Percentiles rank a stretch among this genome's conserved stretches.
phyloP scores from a whole-genome alignment of 2,888 invertebrate genomes.

The Halocaridina rubra region DNA sequence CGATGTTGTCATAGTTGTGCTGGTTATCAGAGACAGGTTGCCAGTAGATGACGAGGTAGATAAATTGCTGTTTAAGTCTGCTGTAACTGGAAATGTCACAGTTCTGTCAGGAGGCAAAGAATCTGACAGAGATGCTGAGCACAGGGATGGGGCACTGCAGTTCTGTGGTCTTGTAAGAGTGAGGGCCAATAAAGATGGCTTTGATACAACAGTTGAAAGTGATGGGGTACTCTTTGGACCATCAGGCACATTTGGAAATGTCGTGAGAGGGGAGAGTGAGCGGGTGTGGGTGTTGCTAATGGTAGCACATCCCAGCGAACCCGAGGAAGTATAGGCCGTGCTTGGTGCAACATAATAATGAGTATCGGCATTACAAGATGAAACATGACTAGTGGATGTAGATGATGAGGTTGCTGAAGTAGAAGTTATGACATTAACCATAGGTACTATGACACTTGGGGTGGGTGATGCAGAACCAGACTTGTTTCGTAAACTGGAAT shows the following conservation, averaged over 20 bases:
- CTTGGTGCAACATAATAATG: background rate
- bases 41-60: constrained; percentile 16
- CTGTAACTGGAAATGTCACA: background rate
- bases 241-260: constrained; percentile 23
- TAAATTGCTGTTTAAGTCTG: constrained; percentile 12
- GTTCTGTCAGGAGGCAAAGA: constrained; percentile 22
- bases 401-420: constrained; percentile 12
- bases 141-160: constrained; percentile 19
- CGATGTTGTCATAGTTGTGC: constrained; percentile 33
- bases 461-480: background rate
- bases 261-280: constrained; percentile 16
- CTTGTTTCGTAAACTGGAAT: background rate
- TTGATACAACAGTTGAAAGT: constrained; percentile 15
- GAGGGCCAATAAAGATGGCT: constrained; percentile 51
- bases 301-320: background rate
- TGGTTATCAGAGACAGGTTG: constrained; percentile 16
- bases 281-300: background rate
- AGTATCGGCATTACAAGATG: constrained; percentile 18
- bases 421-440: background rate
- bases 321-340: constrained; percentile 11
- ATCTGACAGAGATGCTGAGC: background rate
- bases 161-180: constrained; percentile 51
- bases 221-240: constrained; percentile 13
- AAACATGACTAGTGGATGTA: constrained; percentile 33
- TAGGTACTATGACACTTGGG: constrained; percentile 1